A percentile compares a stretch with the other conserved stretches of the same genome.
Conservation (phyloP, 2,888 invertebrate genomes). For the Spodoptera exigua region DNA sequence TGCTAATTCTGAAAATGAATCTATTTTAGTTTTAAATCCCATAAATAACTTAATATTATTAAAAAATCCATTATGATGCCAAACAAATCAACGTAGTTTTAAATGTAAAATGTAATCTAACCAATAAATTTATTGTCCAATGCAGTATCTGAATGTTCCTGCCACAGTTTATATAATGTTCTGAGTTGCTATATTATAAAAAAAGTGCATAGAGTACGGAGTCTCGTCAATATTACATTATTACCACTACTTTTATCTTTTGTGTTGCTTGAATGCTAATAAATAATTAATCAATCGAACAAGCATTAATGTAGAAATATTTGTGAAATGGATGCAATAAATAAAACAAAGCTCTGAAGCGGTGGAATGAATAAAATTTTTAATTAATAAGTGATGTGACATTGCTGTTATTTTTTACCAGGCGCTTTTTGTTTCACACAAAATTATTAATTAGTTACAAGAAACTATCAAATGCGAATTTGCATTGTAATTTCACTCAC, state of each 20-base stretch:
- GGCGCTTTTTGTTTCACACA: constrained; percentile 32
- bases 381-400: constrained; percentile 18
- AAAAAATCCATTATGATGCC: too few relatives aligned
- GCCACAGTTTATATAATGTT: constrained; percentile 23
- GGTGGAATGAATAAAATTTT: constrained; percentile 35
- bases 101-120: not conserved
- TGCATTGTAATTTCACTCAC: constrained; percentile 31
- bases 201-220: not conserved
- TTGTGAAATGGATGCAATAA: constrained; percentile 29
- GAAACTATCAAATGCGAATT: constrained; percentile 11
- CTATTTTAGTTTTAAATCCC: too few relatives aligned
- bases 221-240: too few relatives aligned
- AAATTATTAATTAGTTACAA: constrained; percentile 1
- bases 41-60: too few relatives aligned
- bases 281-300: too few relatives aligned
- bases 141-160: constrained; percentile 17
- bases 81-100: too few relatives aligned
- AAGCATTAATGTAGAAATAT: not conserved
- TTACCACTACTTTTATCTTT: too few relatives aligned
- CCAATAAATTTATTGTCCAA: not conserved
- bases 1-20: too few relatives aligned
- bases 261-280: too few relatives aligned
- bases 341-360: constrained; percentile 46
- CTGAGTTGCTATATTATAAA: constrained; percentile 16
- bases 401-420: constrained; percentile 48